These are phyloP conservation scores for Eonycteris spelaea DNA, from an alignment of 2,113 vertebrate genomes.

Conservation along the genomic window DNA sequence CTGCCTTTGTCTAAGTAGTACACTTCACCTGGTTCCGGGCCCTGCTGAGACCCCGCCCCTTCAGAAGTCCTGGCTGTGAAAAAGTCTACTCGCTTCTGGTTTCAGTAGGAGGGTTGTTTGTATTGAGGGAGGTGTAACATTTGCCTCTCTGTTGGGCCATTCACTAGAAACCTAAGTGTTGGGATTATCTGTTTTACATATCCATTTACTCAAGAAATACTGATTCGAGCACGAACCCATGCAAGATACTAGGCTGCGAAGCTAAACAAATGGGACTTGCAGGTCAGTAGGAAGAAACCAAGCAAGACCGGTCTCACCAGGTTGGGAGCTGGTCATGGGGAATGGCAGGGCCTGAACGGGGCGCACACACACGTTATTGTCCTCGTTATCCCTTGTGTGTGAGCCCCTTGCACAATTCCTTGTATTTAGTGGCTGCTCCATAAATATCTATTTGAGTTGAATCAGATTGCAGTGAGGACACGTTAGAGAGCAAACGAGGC, in stretches of 20 bases:
- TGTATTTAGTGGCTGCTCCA: neutral
- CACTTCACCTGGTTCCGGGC: neutral
- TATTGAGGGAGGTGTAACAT: neutral
- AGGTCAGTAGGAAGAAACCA: neutral
- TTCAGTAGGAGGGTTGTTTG: neutral
- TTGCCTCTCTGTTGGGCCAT: neutral
- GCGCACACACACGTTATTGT: neutral
- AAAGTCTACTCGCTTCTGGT: neutral
- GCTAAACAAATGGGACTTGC: neutral
- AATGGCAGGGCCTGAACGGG: neutral
- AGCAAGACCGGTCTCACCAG: neutral
- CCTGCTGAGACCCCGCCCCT: neutral
- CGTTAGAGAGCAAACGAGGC: neutral
- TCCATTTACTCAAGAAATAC: neutral
- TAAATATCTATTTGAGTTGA: neutral
- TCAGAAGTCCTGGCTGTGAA: neutral
- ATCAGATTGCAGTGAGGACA: neutral
- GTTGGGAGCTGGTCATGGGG: neutral
- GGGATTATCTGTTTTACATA: neutral
- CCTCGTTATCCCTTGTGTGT: neutral
- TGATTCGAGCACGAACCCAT: neutral
- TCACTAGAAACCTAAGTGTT: neutral
- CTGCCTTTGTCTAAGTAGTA: neutral
- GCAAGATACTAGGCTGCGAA: neutral
- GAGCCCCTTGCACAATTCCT: neutral